Evolutionary conservation across 2,888 invertebrate species (phyloP).

Genomic region (Ctenicera cuprea): DNA sequence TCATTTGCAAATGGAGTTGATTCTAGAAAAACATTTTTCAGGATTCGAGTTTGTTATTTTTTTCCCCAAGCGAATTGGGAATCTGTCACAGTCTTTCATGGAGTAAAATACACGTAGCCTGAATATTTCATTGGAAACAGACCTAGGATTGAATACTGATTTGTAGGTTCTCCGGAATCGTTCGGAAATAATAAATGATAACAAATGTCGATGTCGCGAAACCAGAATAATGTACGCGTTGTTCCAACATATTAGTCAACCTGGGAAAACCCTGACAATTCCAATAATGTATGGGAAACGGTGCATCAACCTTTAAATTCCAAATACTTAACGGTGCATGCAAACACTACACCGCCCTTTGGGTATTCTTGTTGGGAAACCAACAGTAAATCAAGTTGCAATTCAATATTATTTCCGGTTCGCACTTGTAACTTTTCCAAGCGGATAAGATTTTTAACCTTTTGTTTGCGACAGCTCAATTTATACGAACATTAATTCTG

Average conservation of each 20-base stretch:
- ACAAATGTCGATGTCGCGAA: conserved; percentile 40
- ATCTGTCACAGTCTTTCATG: conserved; percentile 40
- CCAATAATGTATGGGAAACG: conserved; percentile 4
- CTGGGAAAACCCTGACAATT: conserved; percentile 23
- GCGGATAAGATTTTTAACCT: conserved; percentile 20
- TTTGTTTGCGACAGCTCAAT: conserved; percentile 25
- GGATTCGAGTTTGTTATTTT: conserved; percentile 32
- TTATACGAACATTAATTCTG: conserved; percentile 15
- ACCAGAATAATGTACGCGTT: conserved; percentile 36
- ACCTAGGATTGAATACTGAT: conserved; percentile 48
- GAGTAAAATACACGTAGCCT: conserved; percentile 46
- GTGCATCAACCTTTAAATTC: not conserved
- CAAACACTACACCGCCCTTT: not conserved
- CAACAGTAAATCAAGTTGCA: conserved; percentile 16
- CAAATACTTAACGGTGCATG: conserved; percentile 11
- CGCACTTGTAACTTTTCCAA: conserved; percentile 13
- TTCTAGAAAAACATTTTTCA: conserved; percentile 22
- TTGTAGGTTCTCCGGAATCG: conserved; percentile 39
- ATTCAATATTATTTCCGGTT: conserved; percentile 28
- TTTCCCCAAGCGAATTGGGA: conserved; percentile 36
- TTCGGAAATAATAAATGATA: conserved; percentile 43
- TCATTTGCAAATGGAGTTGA: conserved; percentile 22
- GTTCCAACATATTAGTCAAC: conserved; percentile 24
- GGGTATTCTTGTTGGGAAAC: conserved; percentile 5
- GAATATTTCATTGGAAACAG: conserved; percentile 49